phyloP scores from a whole-genome alignment of 2,797 vertebrate genomes.

The Poecilia picta region DNA sequence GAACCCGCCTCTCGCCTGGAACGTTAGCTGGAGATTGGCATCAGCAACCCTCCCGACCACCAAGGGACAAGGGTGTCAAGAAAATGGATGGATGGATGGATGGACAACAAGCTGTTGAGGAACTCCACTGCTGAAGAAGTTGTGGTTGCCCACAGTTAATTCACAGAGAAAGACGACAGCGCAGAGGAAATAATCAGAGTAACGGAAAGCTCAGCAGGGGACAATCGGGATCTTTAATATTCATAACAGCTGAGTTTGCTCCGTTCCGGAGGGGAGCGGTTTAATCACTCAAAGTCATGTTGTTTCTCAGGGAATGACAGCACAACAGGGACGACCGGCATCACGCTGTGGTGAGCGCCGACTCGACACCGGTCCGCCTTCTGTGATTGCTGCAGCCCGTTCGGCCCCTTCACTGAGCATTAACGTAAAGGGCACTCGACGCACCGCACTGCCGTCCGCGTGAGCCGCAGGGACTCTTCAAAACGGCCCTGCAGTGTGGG shows the following conservation, averaged over 20 bases:
- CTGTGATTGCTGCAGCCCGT: conserved; percentile 62
- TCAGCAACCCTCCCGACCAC: too few species aligned
- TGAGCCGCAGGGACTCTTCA: conserved; percentile 64
- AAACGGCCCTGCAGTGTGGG: conserved; percentile 37
- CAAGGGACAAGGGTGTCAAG: too few species aligned
- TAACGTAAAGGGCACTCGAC: conserved; percentile 72
- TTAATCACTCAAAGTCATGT: conserved; percentile 75
- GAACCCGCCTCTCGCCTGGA: too few species aligned
- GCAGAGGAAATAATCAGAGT: background rate
- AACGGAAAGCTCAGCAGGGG: conserved; percentile 51
- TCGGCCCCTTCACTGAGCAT: conserved; percentile 63
- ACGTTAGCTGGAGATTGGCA: too few species aligned
- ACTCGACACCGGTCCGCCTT: conserved; percentile 44
- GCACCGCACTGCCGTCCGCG: conserved; percentile 42
- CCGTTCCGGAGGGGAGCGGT: conserved; percentile 59
- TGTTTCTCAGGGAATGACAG: conserved; percentile 72
- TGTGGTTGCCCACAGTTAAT: conserved; percentile 29
- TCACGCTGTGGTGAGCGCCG: conserved; percentile 59
- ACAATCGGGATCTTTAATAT: conserved; percentile 75
- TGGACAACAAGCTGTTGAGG: conserved; percentile 12
- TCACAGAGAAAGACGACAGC: conserved; percentile 39
- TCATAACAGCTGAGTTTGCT: conserved; percentile 64
- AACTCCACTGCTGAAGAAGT: conserved; percentile 21
- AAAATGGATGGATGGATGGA: too few species aligned
- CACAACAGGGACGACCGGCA: conserved; percentile 58